Evolutionary conservation across 2,797 vertebrate genomes (phyloP).

Genomic region (Coranthus polyacanthus): DNA sequence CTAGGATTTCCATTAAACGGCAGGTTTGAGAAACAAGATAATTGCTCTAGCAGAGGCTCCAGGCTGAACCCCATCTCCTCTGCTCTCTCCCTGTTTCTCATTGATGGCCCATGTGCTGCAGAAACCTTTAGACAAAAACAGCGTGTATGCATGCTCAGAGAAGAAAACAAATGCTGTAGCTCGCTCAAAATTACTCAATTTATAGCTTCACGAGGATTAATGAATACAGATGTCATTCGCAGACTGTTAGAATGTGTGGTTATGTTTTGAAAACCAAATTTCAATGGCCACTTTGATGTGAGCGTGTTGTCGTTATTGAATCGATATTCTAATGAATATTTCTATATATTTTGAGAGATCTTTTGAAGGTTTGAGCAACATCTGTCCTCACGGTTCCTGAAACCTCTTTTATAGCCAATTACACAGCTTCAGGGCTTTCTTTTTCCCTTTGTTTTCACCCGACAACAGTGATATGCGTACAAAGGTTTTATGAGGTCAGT

Average conservation of each 20-base stretch:
- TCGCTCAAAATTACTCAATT: slow-evolving; percentile 14
- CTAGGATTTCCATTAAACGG: slow-evolving; percentile 80
- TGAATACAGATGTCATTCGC: neutral
- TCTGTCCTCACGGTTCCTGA: slow-evolving; percentile 8
- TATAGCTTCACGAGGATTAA: neutral
- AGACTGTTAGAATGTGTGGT: neutral
- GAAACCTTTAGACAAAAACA: slow-evolving; percentile 27
- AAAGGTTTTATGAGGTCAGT: slow-evolving; percentile 71
- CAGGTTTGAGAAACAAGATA: slow-evolving; percentile 85
- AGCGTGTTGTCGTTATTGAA: neutral
- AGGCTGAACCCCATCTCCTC: slow-evolving; percentile 54
- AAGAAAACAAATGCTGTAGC: slow-evolving; percentile 5
- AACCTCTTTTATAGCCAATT: slow-evolving; percentile 30
- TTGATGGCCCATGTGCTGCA: slow-evolving; percentile 44
- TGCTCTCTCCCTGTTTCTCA: slow-evolving; percentile 59
- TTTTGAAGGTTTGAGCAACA: slow-evolving; percentile 25
- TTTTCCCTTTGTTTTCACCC: slow-evolving; percentile 52
- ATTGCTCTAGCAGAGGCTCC: slow-evolving; percentile 82
- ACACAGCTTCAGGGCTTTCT: slow-evolving; percentile 20
- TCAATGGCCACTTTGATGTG: slow-evolving; percentile 1
- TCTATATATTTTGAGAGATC: slow-evolving; percentile 25
- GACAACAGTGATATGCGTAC: slow-evolving; percentile 40
- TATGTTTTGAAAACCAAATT: neutral
- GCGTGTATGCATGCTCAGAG: neutral
- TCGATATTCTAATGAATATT: slow-evolving; percentile 10